These are phyloP conservation scores for Penaeus indicus DNA, from an alignment of 1,140 invertebrate genomes.

Conservation along the genomic window DNA sequence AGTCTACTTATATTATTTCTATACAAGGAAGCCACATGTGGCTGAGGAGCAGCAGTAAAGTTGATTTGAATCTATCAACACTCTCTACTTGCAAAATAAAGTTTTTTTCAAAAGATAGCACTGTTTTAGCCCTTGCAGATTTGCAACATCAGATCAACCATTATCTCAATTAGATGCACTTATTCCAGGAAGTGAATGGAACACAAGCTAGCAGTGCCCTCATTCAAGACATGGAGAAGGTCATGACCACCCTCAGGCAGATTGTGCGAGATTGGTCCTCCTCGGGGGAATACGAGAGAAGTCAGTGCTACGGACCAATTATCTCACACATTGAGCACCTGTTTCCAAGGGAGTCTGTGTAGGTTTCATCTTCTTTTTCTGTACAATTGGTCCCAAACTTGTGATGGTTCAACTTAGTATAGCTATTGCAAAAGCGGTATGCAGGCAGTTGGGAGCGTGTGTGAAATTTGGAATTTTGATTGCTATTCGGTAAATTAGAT, in stretches of 20 bases:
- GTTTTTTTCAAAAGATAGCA: too few relatives aligned
- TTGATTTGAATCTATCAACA: too few relatives aligned
- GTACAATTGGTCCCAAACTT: not conserved
- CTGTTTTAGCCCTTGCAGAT: too few relatives aligned
- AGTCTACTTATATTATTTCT: too few relatives aligned
- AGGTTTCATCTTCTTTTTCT: not conserved
- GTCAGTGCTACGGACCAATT: slow-evolving; percentile 91
- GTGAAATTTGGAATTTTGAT: not conserved
- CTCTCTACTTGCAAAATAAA: too few relatives aligned
- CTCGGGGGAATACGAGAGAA: slow-evolving; percentile 85
- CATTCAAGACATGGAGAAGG: slow-evolving; percentile 81
- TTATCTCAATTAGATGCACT: too few relatives aligned
- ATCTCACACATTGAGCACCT: slow-evolving; percentile 84
- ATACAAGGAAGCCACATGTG: too few relatives aligned
- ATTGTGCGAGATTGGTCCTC: slow-evolving; percentile 95
- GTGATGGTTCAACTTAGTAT: not conserved
- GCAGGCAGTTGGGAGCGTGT: not conserved
- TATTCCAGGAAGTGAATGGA: slow-evolving; percentile 1
- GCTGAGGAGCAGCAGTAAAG: too few relatives aligned
- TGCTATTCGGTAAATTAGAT: not conserved
- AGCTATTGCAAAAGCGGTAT: not conserved
- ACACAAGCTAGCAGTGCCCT: slow-evolving; percentile 14
- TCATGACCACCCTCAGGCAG: slow-evolving; percentile 94
- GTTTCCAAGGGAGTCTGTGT: slow-evolving; percentile 75
- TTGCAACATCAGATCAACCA: too few relatives aligned